Percentiles rank a stretch among this genome's conserved stretches.
Conservation (phyloP, 2,113 vertebrate genomes). For the Phaethornis superciliosus region DNA sequence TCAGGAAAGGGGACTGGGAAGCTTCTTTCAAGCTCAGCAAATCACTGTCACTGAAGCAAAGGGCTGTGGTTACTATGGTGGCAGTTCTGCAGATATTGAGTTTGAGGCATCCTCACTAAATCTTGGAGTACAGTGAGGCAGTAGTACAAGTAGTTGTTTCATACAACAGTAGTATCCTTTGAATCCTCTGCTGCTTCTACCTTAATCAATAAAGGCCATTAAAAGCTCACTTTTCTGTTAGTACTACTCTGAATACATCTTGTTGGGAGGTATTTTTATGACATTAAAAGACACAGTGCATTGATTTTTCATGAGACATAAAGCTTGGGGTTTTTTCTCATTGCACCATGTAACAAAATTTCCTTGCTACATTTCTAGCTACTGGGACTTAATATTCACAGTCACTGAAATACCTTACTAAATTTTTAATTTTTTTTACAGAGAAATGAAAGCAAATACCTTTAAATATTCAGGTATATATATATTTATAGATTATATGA, state of each 20-base stretch:
- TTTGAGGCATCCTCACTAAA: not conserved
- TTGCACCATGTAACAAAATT: not conserved
- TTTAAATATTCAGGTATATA: not conserved
- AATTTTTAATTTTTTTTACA: not conserved
- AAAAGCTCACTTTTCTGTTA: slow-evolving; percentile 48
- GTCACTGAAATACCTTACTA: not conserved
- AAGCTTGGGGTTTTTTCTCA: slow-evolving; percentile 15
- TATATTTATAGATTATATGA: not conserved
- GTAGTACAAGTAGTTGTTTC: not conserved
- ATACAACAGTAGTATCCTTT: not conserved
- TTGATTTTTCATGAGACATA: slow-evolving; percentile 51
- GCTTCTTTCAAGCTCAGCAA: not conserved
- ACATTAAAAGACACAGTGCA: slow-evolving; percentile 43
- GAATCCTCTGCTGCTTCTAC: slow-evolving; percentile 34
- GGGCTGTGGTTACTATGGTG: not conserved
- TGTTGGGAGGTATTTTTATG: slow-evolving; percentile 29
- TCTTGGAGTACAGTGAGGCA: not conserved
- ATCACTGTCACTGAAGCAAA: not conserved
- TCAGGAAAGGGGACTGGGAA: not conserved
- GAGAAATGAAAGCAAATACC: not conserved
- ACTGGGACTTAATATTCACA: not conserved
- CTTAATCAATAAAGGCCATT: slow-evolving; percentile 70
- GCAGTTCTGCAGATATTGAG: not conserved
- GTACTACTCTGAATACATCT: slow-evolving; percentile 32
- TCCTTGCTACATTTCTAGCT: slow-evolving; percentile 10